Base-by-base conservation (phyloP, 2,113 vertebrate species). In the Zosterops hypoxanthus region DNA sequence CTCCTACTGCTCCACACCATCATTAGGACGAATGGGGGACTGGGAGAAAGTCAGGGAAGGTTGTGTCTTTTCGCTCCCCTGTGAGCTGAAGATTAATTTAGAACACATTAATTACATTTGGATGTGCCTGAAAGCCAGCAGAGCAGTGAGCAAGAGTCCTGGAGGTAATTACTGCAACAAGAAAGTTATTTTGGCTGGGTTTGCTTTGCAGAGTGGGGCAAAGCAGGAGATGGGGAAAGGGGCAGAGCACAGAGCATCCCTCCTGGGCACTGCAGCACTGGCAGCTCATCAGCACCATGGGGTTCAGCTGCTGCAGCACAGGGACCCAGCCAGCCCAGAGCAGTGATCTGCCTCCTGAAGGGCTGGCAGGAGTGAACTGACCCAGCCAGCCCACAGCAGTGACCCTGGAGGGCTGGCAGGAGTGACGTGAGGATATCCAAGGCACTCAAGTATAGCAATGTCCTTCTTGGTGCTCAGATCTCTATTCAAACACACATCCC, bases 91-190 rank as follows among this genome's bases (percentile, higher is more conserved):
- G 88, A 85, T 92, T 97, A 85, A 92, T 96, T 96, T 95, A 96
- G 86, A 93, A 65, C 50, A 31, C 56, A 83, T 96, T 96, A 96
- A 95, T 97, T 97, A 96, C 86, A 90, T 92, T 92, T 92, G 83
- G 93, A 94, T 95, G 49, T 31, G 49, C 61, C 83, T 92, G 86
- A 73, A 76, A 93, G 75, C 65, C 69, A 55, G 47, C 83, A 83
- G 88, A 88, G 78, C 63, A 86, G 57, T 0, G 41, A 91, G 70
- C 26, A 46, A 66, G 55, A 61, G 42, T 64, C 90, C 92, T 94
- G 75, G 46, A 71, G 76, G 75, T 65, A 88, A 55, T 1, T 3
- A 11, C 42, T 46, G 42, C 63, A 76, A 61, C 19, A 29, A 50
- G 12, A 16, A 73, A 75, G 52, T 20, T 57, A 9, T 50, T 90